These are phyloP conservation scores for Ectobius pallidus DNA, from an alignment of 2,888 invertebrate species.

Conservation along the genomic window DNA sequence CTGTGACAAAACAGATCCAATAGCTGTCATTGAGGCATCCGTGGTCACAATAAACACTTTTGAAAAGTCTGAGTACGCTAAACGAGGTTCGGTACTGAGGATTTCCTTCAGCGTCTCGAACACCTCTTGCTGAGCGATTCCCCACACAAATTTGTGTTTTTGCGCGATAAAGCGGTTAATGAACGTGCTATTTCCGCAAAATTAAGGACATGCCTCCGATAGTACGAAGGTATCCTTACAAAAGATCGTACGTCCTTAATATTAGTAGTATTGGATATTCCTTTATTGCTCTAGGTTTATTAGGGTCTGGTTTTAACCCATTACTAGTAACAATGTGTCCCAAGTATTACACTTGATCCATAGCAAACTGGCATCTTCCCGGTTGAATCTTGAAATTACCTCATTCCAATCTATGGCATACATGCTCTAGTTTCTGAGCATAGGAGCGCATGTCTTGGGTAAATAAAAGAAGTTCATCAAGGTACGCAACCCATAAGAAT, in stretches of 20 bases:
- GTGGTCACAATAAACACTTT: conserved; percentile 41
- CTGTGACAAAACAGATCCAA: conserved; percentile 41
- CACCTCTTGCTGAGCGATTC: background rate
- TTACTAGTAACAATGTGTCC: too few relatives aligned
- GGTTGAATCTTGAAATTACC: too few relatives aligned
- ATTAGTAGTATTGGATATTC: background rate
- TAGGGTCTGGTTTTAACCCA: background rate
- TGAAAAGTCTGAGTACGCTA: conserved; percentile 37
- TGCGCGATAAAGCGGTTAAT: background rate
- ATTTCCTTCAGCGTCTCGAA: background rate
- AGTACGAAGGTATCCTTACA: background rate
- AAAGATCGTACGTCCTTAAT: background rate
- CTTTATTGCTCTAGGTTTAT: background rate
- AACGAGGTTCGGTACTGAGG: background rate
- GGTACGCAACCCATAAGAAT: too few relatives aligned
- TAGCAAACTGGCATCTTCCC: too few relatives aligned
- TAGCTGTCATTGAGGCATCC: conserved; percentile 38
- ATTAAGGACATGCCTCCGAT: background rate
- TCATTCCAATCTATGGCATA: too few relatives aligned
- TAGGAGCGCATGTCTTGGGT: too few relatives aligned
- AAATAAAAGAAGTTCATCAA: too few relatives aligned
- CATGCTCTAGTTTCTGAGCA: too few relatives aligned
- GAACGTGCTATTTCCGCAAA: background rate
- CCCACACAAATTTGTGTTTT: conserved; percentile 13
- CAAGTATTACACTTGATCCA: too few relatives aligned